Conservation (phyloP, 2,797 vertebrate species). For the Crax fasciolata region DNA sequence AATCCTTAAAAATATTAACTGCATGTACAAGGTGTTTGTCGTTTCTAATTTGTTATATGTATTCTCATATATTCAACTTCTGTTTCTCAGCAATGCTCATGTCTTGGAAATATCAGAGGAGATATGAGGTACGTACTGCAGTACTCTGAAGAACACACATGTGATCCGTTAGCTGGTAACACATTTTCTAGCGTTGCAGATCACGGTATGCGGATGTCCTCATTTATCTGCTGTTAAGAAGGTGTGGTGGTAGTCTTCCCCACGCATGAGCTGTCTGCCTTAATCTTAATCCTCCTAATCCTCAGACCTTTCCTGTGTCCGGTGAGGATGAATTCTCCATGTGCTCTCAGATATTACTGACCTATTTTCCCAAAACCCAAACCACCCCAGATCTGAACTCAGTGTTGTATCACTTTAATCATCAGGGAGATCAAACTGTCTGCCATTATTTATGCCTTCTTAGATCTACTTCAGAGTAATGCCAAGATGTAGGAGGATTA, state of each 20-base stretch:
- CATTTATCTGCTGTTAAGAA: not conserved
- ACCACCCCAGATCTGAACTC: not conserved
- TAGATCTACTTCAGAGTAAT: conserved; percentile 1
- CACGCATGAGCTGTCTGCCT: not conserved
- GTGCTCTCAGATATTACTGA: not conserved
- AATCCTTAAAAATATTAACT: not conserved
- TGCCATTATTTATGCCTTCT: not conserved
- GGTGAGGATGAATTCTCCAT: conserved; percentile 2
- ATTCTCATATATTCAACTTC: not conserved
- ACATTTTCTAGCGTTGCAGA: not conserved
- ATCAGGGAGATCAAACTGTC: not conserved
- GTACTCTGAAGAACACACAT: not conserved
- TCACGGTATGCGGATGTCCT: not conserved
- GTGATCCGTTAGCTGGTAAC: not conserved
- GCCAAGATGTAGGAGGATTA: not conserved
- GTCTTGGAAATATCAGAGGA: not conserved
- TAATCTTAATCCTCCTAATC: conserved; percentile 59
- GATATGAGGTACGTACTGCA: not conserved
- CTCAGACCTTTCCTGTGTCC: conserved; percentile 27
- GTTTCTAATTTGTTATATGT: not conserved
- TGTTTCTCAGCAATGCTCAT: not conserved
- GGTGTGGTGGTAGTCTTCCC: not conserved
- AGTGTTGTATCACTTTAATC: not conserved
- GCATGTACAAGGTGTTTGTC: not conserved
- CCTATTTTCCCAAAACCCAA: conserved; percentile 20